Evolutionary conservation across 1,140 invertebrate genomes (phyloP), one percentile per base, ranked within the genome.

Genomic region (Lamellibrachia luymesi): DNA sequence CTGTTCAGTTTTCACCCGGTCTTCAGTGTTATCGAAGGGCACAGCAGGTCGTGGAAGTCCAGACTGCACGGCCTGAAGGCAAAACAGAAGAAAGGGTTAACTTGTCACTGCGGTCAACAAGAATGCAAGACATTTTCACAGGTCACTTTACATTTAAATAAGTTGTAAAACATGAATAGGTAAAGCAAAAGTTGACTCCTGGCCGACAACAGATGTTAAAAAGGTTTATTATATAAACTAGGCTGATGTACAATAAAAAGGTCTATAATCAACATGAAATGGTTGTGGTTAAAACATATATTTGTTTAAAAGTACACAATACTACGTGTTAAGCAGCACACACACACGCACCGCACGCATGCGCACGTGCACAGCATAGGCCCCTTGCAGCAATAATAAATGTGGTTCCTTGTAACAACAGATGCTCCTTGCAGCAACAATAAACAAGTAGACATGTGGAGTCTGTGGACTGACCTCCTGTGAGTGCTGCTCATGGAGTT

Each of bases 401-500:
- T 56, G 52, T 56, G 52, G 6, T 6, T 7, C 13, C 6, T 80
- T 80, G 13, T 80, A 80, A 22, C 17, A 80, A 80, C 52, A 80
- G 25, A 8, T 22, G 64, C 64, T 22, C 64, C 64, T 80, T 80
- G 13, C 64, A 80, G 25, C 64, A 80, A 17, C 17, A 22, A 17
- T 80, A 8, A 80, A 22, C 64, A 10, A 80, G 64, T 80, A 80
- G 64, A 56, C 17, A 22, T 80, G 17, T 50, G 91, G n/a, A 10
- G 7, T 91, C 49, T 90, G 7, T 5, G 17, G 22, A 90, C 93
- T 91, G 90, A 96, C 95, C 95, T 96, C 95, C 92, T 94, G 93
- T 50, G 92, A 93, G 50, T 96, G 95, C 93, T 95, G 95, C 13
- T 95, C 94, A 80, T 94, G 93, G 4, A 96, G 94, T 51, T 94